Conservation (phyloP, 2,113 vertebrate species). For the Brienomyrus longianalis region DNA sequence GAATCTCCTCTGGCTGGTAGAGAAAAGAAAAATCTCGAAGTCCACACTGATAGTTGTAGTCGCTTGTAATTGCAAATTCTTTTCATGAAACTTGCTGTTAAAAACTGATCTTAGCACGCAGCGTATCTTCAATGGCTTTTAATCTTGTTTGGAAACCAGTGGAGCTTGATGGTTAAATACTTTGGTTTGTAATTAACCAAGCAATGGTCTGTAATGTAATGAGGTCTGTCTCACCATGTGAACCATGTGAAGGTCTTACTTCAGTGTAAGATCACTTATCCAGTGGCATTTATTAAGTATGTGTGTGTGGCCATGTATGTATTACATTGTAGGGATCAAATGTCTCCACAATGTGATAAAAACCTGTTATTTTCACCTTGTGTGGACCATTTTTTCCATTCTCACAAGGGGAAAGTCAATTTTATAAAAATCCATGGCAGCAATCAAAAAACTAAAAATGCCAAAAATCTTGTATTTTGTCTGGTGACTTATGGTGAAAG, state of each 20-base stretch:
- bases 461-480: background rate
- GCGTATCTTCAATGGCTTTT: background rate
- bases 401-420: background rate
- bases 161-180: background rate
- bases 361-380: background rate
- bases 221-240: slow-evolving; percentile 25
- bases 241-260: slow-evolving; percentile 8
- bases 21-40: background rate
- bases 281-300: background rate
- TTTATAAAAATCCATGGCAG: background rate
- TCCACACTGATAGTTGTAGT: background rate
- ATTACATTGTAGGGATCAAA: background rate
- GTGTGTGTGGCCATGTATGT: background rate
- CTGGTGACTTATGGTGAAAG: background rate
- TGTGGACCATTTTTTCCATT: background rate
- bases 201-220: slow-evolving; percentile 10
- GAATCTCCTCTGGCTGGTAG: slow-evolving; percentile 4
- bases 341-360: background rate
- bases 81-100: background rate
- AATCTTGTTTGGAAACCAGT: background rate
- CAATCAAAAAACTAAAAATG: background rate
- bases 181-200: slow-evolving; percentile 4
- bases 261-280: background rate
- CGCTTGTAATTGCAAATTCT: background rate
- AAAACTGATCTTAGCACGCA: background rate